Percentiles rank a stretch among this genome's conserved stretches.
Conservation (phyloP, 2,888 invertebrate genomes). For the Smittia sp. region DNA sequence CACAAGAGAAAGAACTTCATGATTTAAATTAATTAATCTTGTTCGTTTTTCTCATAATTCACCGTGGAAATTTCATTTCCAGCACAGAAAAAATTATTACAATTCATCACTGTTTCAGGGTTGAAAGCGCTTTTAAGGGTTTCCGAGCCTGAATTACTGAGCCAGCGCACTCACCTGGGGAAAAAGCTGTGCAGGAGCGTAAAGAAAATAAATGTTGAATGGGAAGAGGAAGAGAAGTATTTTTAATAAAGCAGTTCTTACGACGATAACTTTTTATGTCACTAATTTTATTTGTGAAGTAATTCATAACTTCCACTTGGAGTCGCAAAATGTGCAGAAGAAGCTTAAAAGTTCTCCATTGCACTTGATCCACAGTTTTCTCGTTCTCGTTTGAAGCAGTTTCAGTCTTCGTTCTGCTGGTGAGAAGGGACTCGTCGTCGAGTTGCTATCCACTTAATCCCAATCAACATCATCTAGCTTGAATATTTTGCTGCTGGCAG, state of each 20-base stretch:
- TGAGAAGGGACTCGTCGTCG: background rate
- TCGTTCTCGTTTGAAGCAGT: background rate
- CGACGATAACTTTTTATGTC: conserved; percentile 19
- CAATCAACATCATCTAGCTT: conserved; percentile 24
- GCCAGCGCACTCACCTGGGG: background rate
- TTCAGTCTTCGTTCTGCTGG: background rate
- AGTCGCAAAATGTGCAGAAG: no score
- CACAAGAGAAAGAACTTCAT: conserved; percentile 5
- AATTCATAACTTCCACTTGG: conserved; percentile 34
- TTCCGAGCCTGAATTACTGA: no score
- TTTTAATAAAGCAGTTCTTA: no score
- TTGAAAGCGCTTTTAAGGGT: background rate
- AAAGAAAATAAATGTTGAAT: no score
- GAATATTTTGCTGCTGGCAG: background rate
- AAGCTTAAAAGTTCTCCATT: conserved; percentile 27
- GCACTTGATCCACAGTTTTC: conserved; percentile 5
- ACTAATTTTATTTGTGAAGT: conserved; percentile 30
- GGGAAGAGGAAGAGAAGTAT: no score
- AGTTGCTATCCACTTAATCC: conserved; percentile 27
- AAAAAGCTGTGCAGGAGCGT: background rate
- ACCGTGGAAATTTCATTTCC: background rate
- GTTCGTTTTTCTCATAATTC: conserved; percentile 34
- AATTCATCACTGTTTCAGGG: conserved; percentile 34
- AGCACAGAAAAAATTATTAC: conserved; percentile 29
- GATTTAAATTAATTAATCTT: conserved; percentile 40